A percentile compares a stretch with the other conserved stretches of the same genome.
These are phyloP conservation scores for Raja brachyura DNA, from an alignment of 2,113 vertebrate species.

Conservation along the genomic window DNA sequence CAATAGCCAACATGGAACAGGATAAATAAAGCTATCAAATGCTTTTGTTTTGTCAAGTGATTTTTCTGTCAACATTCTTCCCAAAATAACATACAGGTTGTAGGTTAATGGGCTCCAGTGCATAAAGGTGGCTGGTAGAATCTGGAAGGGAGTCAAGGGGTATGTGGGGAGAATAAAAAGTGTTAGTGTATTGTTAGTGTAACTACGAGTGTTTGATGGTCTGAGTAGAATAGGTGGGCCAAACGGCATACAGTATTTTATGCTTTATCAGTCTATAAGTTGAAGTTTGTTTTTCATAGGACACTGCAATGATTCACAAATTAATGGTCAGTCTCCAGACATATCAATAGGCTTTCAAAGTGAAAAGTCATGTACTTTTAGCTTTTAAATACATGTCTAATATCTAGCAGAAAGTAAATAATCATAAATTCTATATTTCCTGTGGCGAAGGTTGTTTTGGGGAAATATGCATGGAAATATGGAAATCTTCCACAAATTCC, in stretches of 20 bases:
- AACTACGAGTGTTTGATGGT: too few species aligned
- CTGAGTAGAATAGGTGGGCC: too few species aligned
- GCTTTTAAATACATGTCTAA: neutral
- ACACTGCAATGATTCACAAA: neutral
- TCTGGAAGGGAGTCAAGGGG: too few species aligned
- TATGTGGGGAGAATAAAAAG: too few species aligned
- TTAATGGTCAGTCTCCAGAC: neutral
- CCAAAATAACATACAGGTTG: too few species aligned
- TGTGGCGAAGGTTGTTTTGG: neutral
- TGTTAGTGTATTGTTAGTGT: too few species aligned
- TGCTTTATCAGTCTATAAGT: neutral
- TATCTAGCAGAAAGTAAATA: neutral
- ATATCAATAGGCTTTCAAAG: neutral
- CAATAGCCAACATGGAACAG: neutral
- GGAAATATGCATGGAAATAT: too few species aligned
- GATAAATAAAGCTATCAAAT: neutral
- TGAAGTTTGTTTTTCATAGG: neutral
- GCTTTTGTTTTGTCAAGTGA: too few species aligned
- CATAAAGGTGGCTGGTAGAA: too few species aligned
- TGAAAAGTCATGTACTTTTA: neutral
- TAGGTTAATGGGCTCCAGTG: too few species aligned
- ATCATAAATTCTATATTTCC: too few species aligned
- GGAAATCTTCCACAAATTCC: neutral
- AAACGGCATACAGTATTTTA: too few species aligned
- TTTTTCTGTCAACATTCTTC: neutral